These are phyloP conservation scores for Dicycla oo DNA, from an alignment of 2,888 invertebrate species.

Conservation along the genomic window DNA sequence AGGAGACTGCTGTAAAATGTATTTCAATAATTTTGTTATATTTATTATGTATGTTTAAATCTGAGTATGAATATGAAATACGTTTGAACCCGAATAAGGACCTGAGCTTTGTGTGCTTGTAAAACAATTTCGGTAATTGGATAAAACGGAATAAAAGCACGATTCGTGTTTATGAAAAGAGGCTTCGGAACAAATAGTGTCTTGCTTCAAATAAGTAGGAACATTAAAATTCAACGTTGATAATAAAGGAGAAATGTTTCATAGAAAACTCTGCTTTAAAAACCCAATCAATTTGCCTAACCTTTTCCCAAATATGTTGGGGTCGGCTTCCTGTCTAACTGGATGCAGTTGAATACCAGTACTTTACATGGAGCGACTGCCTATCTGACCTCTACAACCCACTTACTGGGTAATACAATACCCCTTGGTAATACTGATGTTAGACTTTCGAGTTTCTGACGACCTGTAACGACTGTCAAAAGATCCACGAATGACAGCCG, in stretches of 20 bases:
- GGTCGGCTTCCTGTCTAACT: too few species aligned
- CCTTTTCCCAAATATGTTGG: too few species aligned
- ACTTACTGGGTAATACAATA: too few species aligned
- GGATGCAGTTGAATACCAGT: too few species aligned
- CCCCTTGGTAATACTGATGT: too few species aligned
- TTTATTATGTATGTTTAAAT: slow-evolving; percentile 9
- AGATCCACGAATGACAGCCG: too few species aligned
- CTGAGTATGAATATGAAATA: slow-evolving; percentile 36
- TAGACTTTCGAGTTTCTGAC: too few species aligned
- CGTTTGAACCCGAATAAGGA: slow-evolving; percentile 44
- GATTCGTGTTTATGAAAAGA: slow-evolving; percentile 62
- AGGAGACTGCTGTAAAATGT: slow-evolving; percentile 40
- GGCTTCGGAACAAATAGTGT: slow-evolving; percentile 65
- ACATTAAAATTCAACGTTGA: slow-evolving; percentile 29
- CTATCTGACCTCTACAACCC: too few species aligned
- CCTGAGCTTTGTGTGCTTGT: slow-evolving; percentile 57
- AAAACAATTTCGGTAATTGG: slow-evolving; percentile 73
- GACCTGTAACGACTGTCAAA: too few species aligned
- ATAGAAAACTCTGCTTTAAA: background rate
- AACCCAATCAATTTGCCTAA: too few species aligned
- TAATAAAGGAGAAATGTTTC: slow-evolving; percentile 50
- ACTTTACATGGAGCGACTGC: too few species aligned
- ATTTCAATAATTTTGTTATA: slow-evolving; percentile 43
- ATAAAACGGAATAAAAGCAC: slow-evolving; percentile 69
- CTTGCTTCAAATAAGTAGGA: slow-evolving; percentile 41